Evolutionary conservation across 2,113 vertebrate species (phyloP), one percentile per base, ranked within the genome.

Genomic region (Chunga burmeisteri): DNA sequence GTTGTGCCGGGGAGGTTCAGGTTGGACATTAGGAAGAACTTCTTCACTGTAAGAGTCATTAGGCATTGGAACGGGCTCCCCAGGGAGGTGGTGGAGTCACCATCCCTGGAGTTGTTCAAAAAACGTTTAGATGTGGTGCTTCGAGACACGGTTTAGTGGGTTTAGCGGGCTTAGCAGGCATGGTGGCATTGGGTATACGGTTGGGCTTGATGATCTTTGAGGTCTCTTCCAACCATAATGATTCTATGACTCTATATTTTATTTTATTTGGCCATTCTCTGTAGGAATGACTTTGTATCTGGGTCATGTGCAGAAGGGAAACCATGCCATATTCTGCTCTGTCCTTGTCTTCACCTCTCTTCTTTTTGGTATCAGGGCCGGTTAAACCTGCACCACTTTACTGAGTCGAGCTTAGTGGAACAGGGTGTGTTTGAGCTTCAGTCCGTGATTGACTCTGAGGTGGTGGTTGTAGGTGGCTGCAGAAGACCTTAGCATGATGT

Each of bases 391-490:
- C 59, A 16, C 78, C 4, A 0, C 52, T 84, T 19, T 67, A 16
- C 40, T 63, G 56, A 36, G 6, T 29, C 14, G 53, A 63, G 20
- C 59, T 80, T 25, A 17, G 61, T 27, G 34, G 67, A 68, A 75
- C 44, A 55, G 52, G 52, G 10, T 1, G 1, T 0, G 0, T 78
- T 44, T 50, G 40, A 79, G 29, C 30, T 84, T 71, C 38, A 8
- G 46, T 13, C n/a, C 1, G 0, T n/a, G 55, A 38, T 55, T 90
- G 46, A 13, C 47, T 42, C 49, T 78, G 68, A 62, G 61, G 21
- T 59, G 61, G 21, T 59, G 75, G 36, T 29, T 50, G 72, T 77
- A 83, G 80, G 46, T 78, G 63, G 50, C 72, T 94, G 93, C 68
- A 83, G 83, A 90, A 81, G n/a, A n/a, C 62, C 63, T 59, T 67